Conservation (phyloP, 2,797 vertebrate species). For the Poliocrania exsul region DNA sequence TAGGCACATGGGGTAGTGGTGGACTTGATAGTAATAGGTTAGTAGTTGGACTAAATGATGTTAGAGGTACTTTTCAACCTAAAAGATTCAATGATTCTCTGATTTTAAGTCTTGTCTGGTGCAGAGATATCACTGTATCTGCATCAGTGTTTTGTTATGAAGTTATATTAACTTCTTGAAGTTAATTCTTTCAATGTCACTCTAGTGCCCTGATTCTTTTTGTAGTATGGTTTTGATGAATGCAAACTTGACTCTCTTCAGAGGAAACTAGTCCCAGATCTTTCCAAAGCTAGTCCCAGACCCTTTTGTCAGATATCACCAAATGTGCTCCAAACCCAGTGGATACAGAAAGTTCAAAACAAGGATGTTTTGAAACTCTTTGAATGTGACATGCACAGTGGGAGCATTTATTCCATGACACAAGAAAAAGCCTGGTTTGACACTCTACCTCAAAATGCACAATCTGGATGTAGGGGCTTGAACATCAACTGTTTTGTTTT, state of each 20-base stretch:
- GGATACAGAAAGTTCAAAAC: neutral
- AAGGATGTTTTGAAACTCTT: neutral
- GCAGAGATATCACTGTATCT: neutral
- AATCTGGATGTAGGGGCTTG: neutral
- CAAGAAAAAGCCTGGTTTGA: neutral
- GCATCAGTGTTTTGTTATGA: neutral
- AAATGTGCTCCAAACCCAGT: neutral
- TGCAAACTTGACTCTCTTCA: neutral
- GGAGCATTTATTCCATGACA: neutral
- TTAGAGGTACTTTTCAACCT: neutral
- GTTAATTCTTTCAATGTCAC: neutral
- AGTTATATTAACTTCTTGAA: neutral
- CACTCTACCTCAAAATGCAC: neutral
- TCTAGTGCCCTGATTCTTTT: neutral
- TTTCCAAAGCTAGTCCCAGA: neutral
- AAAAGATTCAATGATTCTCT: neutral
- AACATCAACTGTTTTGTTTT: neutral
- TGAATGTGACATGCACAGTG: accelerated
- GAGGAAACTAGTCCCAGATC: neutral
- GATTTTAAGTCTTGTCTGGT: neutral
- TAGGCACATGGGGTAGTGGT: neutral
- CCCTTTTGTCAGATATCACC: neutral
- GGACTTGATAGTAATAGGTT: neutral
- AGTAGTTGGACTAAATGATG: no score
- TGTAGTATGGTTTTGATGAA: neutral